phyloP scores from a whole-genome alignment of 2,113 vertebrate species.

The Plecotus auritus region DNA sequence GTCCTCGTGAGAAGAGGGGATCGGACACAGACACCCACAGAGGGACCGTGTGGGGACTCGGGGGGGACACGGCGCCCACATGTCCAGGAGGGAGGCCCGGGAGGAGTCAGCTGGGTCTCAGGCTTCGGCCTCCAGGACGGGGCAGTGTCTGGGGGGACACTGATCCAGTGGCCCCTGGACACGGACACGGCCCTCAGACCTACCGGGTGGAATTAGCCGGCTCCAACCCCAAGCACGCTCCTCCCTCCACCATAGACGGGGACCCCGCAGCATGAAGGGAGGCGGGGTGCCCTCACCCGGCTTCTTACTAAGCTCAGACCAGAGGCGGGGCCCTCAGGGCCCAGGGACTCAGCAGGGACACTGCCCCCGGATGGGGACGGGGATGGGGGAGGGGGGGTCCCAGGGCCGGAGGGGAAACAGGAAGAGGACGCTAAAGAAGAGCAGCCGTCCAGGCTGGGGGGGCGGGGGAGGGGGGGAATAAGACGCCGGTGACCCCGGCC shows the following conservation, averaged over 20 bases:
- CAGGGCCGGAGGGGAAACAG: not conserved
- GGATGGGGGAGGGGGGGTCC: not conserved
- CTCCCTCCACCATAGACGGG: not conserved
- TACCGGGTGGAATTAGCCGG: rapidly evolving
- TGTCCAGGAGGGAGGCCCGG: not conserved
- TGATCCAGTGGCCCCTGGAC: rapidly evolving
- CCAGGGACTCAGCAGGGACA: not conserved
- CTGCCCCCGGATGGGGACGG: rapidly evolving
- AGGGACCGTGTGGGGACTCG: not conserved
- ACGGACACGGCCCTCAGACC: rapidly evolving
- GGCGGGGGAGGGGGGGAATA: rapidly evolving
- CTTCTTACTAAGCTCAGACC: not conserved
- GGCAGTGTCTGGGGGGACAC: rapidly evolving
- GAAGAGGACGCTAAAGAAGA: rapidly evolving
- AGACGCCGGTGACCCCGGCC: rapidly evolving
- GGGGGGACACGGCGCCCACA: rapidly evolving
- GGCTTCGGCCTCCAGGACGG: not conserved
- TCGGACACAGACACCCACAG: not conserved
- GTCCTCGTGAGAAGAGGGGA: not conserved
- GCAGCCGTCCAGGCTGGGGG: rapidly evolving
- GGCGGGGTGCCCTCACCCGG: rapidly evolving
- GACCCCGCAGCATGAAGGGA: rapidly evolving
- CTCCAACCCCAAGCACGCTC: rapidly evolving
- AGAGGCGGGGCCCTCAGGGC: not conserved
- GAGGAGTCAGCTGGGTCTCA: rapidly evolving